phyloP scores from a whole-genome alignment of 2,113 vertebrate genomes.

The Nibea coibor region DNA sequence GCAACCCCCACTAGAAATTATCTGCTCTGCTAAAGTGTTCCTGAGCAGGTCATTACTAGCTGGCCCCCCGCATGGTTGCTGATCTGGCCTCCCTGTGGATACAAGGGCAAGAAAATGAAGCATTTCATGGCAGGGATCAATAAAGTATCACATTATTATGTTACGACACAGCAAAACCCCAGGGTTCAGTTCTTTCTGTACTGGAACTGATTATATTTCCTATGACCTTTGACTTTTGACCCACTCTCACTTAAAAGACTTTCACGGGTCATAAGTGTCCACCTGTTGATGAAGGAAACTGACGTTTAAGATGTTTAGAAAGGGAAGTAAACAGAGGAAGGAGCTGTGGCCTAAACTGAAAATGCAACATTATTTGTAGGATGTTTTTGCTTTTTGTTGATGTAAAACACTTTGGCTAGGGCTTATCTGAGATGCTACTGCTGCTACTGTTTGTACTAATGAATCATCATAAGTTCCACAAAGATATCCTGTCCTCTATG shows the following conservation, averaged over 20 bases:
- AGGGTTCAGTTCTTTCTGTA: background rate
- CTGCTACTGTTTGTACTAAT: background rate
- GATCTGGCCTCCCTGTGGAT: background rate
- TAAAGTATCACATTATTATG: slow-evolving; percentile 45
- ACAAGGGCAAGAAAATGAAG: slow-evolving; percentile 5
- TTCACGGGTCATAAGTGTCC: slow-evolving; percentile 37
- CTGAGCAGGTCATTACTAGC: slow-evolving; percentile 14
- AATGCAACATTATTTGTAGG: background rate
- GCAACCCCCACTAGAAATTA: slow-evolving; percentile 16
- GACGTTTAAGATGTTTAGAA: slow-evolving; percentile 2
- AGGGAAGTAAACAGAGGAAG: background rate
- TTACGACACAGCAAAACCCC: background rate
- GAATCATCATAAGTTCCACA: background rate
- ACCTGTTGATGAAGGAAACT: background rate
- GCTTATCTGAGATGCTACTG: background rate
- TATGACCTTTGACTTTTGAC: slow-evolving; percentile 19
- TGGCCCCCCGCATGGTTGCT: slow-evolving; percentile 2
- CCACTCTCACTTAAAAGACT: slow-evolving; percentile 23
- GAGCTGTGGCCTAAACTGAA: background rate
- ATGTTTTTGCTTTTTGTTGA: background rate
- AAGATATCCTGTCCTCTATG: background rate
- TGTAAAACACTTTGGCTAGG: background rate
- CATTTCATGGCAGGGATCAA: slow-evolving; percentile 35
- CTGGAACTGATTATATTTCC: slow-evolving; percentile 35
- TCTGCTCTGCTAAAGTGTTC: slow-evolving; percentile 18